A percentile compares a stretch with the other conserved stretches of the same genome.
Evolutionary conservation across 2,888 invertebrate species (phyloP).

Genomic region (Scaptomyza tumidula): DNA sequence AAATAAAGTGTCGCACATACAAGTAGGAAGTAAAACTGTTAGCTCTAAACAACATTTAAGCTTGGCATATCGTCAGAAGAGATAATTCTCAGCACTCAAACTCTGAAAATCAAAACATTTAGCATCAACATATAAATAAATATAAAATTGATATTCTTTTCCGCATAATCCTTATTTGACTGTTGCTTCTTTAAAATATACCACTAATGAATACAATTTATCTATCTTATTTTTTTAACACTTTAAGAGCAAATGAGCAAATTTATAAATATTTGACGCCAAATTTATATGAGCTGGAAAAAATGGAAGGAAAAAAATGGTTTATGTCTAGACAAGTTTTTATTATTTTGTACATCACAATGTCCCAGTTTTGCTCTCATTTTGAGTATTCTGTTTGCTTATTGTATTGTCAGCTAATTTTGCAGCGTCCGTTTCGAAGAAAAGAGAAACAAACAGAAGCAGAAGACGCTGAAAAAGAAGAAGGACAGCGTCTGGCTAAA

Average conservation of each 20-base stretch:
- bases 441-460: neutral
- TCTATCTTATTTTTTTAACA: neutral
- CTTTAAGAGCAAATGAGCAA: slow-evolving; percentile 14
- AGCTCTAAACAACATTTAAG: too few relatives aligned
- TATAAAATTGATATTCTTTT: too few relatives aligned
- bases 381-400: slow-evolving; percentile 3
- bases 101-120: too few relatives aligned
- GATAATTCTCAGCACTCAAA: too few relatives aligned
- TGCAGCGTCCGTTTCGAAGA: slow-evolving; percentile 11
- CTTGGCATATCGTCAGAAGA: too few relatives aligned
- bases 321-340: slow-evolving; percentile 29
- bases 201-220: neutral
- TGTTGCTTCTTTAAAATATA: too few relatives aligned
- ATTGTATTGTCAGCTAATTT: slow-evolving; percentile 33
- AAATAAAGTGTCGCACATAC: too few relatives aligned
- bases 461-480: neutral
- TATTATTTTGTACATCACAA: neutral
- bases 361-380: slow-evolving; percentile 3
- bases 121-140: too few relatives aligned
- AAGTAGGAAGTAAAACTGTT: too few relatives aligned
- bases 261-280: slow-evolving; percentile 8
- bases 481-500: slow-evolving; percentile 14
- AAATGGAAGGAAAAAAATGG: slow-evolving; percentile 8
- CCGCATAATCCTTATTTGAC: too few relatives aligned
- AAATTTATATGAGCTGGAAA: slow-evolving; percentile 7